Conservation (phyloP, 1,140 invertebrate species). For the Drosophila teissieri region DNA sequence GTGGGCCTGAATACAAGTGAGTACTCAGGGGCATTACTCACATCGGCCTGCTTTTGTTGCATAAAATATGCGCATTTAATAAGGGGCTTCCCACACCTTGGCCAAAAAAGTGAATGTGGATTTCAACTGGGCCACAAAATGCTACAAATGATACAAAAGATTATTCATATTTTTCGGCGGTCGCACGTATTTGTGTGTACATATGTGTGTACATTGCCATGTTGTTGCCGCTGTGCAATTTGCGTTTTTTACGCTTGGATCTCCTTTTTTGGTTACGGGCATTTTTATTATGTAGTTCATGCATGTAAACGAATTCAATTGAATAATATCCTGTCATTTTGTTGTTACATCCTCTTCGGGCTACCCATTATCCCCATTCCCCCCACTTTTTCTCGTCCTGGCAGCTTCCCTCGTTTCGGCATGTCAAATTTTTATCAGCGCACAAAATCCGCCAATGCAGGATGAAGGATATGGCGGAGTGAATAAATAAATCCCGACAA, state of each 20-base stretch:
- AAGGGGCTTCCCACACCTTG: conserved; percentile 47
- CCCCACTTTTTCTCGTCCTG: neutral
- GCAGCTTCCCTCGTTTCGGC: conserved; percentile 38
- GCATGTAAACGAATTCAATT: conserved; percentile 83
- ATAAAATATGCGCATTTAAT: conserved; percentile 82
- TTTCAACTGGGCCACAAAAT: conserved; percentile 31
- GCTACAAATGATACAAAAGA: conserved; percentile 50
- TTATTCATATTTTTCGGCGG: conserved; percentile 54
- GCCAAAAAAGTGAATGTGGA: conserved; percentile 39
- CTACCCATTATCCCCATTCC: conserved; percentile 27
- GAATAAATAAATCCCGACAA: conserved; percentile 76
- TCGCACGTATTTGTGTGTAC: conserved; percentile 2
- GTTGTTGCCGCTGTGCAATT: conserved; percentile 68
- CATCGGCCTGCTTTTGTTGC: conserved; percentile 48
- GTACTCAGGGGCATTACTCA: conserved; percentile 32
- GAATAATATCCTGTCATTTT: conserved; percentile 83
- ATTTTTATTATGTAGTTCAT: conserved; percentile 80
- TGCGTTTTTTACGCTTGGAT: conserved; percentile 39
- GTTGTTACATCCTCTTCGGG: conserved; percentile 53
- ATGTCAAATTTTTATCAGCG: conserved; percentile 78
- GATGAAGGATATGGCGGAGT: conserved; percentile 58
- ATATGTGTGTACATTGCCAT: conserved; percentile 18
- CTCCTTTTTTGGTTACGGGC: conserved; percentile 58
- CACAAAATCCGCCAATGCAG: conserved; percentile 63
- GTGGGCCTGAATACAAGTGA: conserved; percentile 46